phyloP scores from a whole-genome alignment of 2,113 vertebrate genomes.

The Passerina amoena region DNA sequence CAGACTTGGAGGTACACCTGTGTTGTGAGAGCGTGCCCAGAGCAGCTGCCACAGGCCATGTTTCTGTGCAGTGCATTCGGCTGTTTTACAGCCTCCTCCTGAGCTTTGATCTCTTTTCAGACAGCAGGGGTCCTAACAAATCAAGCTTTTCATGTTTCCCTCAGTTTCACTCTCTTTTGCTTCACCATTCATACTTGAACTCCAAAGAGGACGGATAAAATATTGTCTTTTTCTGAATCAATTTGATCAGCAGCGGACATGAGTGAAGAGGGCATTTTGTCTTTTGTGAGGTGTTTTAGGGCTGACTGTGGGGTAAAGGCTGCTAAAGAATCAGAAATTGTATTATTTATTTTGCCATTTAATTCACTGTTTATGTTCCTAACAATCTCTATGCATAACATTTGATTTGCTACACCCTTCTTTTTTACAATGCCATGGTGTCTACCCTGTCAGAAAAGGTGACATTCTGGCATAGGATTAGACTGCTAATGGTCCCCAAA shows the following conservation, averaged over 20 bases:
- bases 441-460: neutral
- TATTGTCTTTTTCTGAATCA: conserved; percentile 85
- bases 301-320: neutral
- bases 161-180: conserved; percentile 83
- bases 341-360: conserved; percentile 39
- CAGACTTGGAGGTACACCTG: conserved; percentile 79
- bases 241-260: conserved; percentile 70
- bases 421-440: neutral
- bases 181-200: conserved; percentile 75
- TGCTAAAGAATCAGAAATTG: neutral
- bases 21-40: conserved; percentile 72
- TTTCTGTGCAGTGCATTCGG: conserved; percentile 76
- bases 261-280: conserved; percentile 69
- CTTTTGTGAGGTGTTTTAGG: conserved; percentile 59
- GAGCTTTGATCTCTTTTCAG: conserved; percentile 92
- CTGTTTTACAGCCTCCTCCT: conserved; percentile 87
- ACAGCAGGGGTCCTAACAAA: conserved; percentile 92
- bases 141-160: conserved; percentile 92
- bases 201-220: conserved; percentile 79
- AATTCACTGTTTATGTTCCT: neutral
- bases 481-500: neutral
- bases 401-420: neutral
- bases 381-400: neutral
- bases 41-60: conserved; percentile 83
- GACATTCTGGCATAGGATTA: neutral